Evolutionary conservation across 2,888 invertebrate genomes (phyloP).

Genomic region (Cheilosia urbana): DNA sequence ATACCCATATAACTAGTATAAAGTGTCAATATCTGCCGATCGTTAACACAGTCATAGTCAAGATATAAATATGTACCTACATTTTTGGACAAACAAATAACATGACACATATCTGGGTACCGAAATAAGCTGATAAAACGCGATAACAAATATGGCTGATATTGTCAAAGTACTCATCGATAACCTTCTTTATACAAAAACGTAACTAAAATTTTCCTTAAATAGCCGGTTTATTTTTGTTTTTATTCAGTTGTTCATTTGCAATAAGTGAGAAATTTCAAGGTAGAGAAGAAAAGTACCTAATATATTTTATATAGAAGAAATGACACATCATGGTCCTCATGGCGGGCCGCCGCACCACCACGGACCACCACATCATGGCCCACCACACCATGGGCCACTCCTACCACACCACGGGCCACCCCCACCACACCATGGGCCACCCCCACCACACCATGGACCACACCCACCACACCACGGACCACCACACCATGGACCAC

Average conservation of each 20-base stretch:
- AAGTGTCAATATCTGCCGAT: too few species aligned
- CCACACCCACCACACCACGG: not conserved
- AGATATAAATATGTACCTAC: too few species aligned
- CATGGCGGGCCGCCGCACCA: not conserved
- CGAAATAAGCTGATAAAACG: too few species aligned
- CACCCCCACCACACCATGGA: slow-evolving; percentile 42
- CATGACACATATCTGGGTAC: too few species aligned
- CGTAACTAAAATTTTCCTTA: too few species aligned
- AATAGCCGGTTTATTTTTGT: not conserved
- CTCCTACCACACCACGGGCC: slow-evolving; percentile 58
- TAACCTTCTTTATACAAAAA: too few species aligned
- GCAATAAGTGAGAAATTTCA: not conserved
- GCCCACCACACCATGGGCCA: slow-evolving; percentile 61
- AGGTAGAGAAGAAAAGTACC: not conserved
- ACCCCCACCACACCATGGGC: slow-evolving; percentile 60
- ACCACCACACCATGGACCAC: not conserved
- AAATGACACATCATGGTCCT: not conserved
- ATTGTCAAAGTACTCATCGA: too few species aligned
- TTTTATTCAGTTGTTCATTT: not conserved
- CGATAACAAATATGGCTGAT: too few species aligned
- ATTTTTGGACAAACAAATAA: too few species aligned
- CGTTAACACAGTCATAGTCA: too few species aligned
- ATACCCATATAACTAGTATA: too few species aligned
- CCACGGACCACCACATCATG: slow-evolving; percentile 12
- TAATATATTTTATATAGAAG: too few species aligned